These are phyloP conservation scores for Cyaniris semiargus DNA, from an alignment of 2,888 invertebrate species.

Conservation along the genomic window DNA sequence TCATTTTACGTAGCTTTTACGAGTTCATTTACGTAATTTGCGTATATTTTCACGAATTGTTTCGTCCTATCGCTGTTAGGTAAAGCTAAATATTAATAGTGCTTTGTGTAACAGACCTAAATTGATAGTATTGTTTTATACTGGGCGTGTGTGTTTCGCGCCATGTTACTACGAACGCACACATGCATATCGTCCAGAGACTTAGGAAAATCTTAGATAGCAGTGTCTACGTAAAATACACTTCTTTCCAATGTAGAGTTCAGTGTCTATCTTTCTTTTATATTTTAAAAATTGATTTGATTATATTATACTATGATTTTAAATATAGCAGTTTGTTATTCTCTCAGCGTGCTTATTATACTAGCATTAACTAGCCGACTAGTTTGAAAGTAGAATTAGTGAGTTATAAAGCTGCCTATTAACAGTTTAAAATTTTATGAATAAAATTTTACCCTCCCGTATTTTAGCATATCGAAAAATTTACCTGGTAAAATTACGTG, in stretches of 20 bases:
- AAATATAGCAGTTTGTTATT: not conserved
- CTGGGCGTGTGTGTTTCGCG: constrained; percentile 64
- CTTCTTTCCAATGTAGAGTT: not conserved
- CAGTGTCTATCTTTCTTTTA: not conserved
- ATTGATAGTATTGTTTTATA: constrained; percentile 66
- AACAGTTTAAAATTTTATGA: not conserved
- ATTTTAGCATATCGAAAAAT: constrained; percentile 2
- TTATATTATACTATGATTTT: not conserved
- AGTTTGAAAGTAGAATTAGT: not conserved
- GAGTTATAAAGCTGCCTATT: not conserved
- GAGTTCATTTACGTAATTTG: not conserved
- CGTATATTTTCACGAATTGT: constrained; percentile 13
- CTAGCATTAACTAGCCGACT: not conserved
- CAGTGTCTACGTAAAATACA: not conserved
- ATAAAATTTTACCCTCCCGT: not conserved
- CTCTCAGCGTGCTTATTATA: not conserved
- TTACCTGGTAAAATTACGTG: not conserved
- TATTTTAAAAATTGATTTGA: not conserved
- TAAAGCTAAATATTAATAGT: constrained; percentile 28
- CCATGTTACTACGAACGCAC: constrained; percentile 59
- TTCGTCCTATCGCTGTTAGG: constrained; percentile 5
- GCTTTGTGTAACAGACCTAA: constrained; percentile 46
- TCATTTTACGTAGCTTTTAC: not conserved
- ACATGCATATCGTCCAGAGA: constrained; percentile 49
- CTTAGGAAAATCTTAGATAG: not conserved